phyloP scores from a whole-genome alignment of 2,797 vertebrate species.

The Galago senegalensis region DNA sequence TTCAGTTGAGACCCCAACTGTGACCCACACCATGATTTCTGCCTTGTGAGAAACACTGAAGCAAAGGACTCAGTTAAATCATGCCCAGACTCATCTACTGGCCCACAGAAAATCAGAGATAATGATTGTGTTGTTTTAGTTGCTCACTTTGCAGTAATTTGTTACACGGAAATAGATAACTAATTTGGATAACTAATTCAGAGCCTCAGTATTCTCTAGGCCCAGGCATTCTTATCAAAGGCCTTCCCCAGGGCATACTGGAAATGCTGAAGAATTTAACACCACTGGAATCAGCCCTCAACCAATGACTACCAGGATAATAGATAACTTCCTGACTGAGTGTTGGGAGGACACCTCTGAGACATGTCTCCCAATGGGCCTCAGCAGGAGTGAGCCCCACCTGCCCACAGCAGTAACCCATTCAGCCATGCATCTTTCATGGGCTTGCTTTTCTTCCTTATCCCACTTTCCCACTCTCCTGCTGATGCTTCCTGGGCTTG shows the following conservation, averaged over 20 bases:
- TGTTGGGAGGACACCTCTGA: background rate
- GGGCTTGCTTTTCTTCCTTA: background rate
- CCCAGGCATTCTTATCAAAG: background rate
- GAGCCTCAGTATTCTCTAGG: background rate
- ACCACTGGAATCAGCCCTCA: background rate
- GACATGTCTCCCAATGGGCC: background rate
- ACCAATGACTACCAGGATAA: background rate
- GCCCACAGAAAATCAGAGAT: background rate
- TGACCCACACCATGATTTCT: background rate
- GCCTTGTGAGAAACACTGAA: background rate
- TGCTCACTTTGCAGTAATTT: background rate
- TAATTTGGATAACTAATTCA: background rate
- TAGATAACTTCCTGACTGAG: background rate
- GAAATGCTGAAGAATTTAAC: background rate
- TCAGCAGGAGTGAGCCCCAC: background rate
- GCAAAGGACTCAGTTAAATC: background rate
- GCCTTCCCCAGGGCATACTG: background rate
- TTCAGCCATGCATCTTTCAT: background rate
- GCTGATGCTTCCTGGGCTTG: background rate
- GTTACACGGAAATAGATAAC: background rate
- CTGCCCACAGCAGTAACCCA: background rate
- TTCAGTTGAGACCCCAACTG: slow-evolving; percentile 9
- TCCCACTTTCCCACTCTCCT: background rate
- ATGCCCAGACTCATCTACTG: background rate
- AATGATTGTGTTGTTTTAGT: background rate